phyloP scores from a whole-genome alignment of 1,140 invertebrate genomes.

The Linepithema humile region DNA sequence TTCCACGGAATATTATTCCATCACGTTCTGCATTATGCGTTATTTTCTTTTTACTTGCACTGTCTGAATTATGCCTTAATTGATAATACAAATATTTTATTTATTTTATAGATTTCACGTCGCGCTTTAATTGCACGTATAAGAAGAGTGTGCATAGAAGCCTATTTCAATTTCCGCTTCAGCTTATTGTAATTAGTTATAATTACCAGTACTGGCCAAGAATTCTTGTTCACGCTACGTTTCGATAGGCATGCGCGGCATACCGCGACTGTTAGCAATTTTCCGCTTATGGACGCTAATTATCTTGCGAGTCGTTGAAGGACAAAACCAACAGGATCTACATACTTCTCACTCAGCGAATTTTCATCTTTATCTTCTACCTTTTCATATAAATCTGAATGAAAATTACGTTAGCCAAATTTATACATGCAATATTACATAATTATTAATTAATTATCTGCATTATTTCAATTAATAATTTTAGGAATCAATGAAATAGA shows the following conservation, averaged over 20 bases:
- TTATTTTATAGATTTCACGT: slow-evolving; percentile 10
- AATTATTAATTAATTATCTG: background rate
- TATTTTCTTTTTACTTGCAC: background rate
- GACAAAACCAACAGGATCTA: slow-evolving; percentile 48
- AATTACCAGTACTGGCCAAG: slow-evolving; percentile 14
- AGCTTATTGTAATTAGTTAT: slow-evolving; percentile 45
- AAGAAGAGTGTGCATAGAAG: background rate
- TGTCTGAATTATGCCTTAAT: background rate
- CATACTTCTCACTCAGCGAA: slow-evolving; percentile 3
- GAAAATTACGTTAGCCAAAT: background rate
- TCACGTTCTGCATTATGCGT: background rate
- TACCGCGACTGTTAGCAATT: slow-evolving; percentile 27
- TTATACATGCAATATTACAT: background rate
- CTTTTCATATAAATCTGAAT: background rate
- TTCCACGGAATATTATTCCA: background rate
- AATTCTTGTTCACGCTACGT: slow-evolving; percentile 33
- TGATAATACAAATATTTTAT: slow-evolving; percentile 5
- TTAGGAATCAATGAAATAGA: background rate
- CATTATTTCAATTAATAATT: background rate
- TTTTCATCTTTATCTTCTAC: background rate
- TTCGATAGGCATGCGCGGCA: slow-evolving; percentile 42
- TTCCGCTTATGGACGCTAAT: slow-evolving; percentile 36
- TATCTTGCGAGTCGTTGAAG: slow-evolving; percentile 31
- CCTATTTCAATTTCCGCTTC: slow-evolving; percentile 35
- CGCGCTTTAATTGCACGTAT: background rate